These are phyloP conservation scores for Enteromius mattozi DNA, from an alignment of 2,797 vertebrate genomes.

Conservation along the genomic window DNA sequence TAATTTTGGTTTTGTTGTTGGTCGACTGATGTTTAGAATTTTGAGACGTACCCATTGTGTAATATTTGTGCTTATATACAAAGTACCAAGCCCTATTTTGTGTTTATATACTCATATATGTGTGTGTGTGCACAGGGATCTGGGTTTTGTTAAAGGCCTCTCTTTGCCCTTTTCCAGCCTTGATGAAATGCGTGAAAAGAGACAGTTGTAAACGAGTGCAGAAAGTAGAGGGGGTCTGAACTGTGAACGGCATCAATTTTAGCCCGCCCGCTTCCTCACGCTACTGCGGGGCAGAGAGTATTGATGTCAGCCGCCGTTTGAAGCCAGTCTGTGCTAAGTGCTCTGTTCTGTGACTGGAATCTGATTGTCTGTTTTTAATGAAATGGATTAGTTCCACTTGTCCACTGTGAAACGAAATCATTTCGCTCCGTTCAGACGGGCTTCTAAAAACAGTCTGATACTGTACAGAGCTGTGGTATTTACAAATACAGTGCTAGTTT, in stretches of 20 bases:
- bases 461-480: slow-evolving; percentile 30
- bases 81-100: not conserved
- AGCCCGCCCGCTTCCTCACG: slow-evolving; percentile 35
- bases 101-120: not conserved
- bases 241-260: slow-evolving; percentile 62
- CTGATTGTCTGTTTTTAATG: slow-evolving; percentile 57
- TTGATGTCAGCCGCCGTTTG: slow-evolving; percentile 55
- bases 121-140: not conserved
- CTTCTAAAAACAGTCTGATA: slow-evolving; percentile 25
- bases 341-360: slow-evolving; percentile 51
- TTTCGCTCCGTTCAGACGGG: slow-evolving; percentile 16
- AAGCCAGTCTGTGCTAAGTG: slow-evolving; percentile 46
- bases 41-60: not conserved
- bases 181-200: slow-evolving; percentile 53
- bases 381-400: slow-evolving; percentile 55
- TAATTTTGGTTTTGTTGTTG: not conserved
- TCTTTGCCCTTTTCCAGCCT: slow-evolving; percentile 26
- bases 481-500: slow-evolving; percentile 45
- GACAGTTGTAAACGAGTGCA: slow-evolving; percentile 61
- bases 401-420: slow-evolving; percentile 45
- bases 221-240: slow-evolving; percentile 56
- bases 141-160: slow-evolving; percentile 12
- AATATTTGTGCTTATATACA: not conserved
- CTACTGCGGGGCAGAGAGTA: slow-evolving; percentile 45
- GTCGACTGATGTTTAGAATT: not conserved